A percentile compares a stretch with the other conserved stretches of the same genome.
These are phyloP conservation scores for Furcula furcula DNA, from an alignment of 2,888 invertebrate genomes.

Conservation along the genomic window DNA sequence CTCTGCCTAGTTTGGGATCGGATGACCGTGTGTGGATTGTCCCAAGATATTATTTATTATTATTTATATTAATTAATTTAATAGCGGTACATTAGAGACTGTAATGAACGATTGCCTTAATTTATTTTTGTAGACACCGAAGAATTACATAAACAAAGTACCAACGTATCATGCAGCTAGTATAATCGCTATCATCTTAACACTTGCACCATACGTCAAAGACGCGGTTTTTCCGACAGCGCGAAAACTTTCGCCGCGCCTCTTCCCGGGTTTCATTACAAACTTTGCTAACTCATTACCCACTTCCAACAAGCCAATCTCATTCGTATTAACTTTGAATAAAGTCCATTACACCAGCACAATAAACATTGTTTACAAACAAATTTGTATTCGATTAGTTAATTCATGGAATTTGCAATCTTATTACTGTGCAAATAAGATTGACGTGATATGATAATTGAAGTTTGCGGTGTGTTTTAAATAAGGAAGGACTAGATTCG, in stretches of 20 bases:
- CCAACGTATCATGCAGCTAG: too few relatives aligned
- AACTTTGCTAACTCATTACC: constrained; percentile 6
- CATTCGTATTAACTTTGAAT: constrained; percentile 4
- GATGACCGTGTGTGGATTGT: too few relatives aligned
- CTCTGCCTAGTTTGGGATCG: too few relatives aligned
- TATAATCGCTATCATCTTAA: constrained; percentile 3
- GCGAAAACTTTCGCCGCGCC: constrained; percentile 44
- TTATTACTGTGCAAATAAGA: constrained; percentile 5
- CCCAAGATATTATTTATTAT: too few relatives aligned
- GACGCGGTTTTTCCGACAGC: constrained; percentile 43
- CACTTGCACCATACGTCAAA: constrained; percentile 28
- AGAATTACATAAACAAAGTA: too few relatives aligned
- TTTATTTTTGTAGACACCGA: too few relatives aligned
- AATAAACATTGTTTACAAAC: constrained; percentile 5
- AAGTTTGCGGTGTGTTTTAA: not conserved
- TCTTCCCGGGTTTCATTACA: constrained; percentile 39
- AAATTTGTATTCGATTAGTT: constrained; percentile 9
- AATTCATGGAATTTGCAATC: constrained; percentile 9
- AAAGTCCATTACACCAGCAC: constrained; percentile 4
- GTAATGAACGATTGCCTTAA: too few relatives aligned
- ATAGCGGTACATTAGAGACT: too few relatives aligned
- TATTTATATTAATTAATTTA: too few relatives aligned
- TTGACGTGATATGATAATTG: not conserved
- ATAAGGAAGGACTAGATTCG: not conserved
- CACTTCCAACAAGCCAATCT: constrained; percentile 9